phyloP scores from a whole-genome alignment of 2,888 invertebrate genomes.

The Ormyrus pomaceus region DNA sequence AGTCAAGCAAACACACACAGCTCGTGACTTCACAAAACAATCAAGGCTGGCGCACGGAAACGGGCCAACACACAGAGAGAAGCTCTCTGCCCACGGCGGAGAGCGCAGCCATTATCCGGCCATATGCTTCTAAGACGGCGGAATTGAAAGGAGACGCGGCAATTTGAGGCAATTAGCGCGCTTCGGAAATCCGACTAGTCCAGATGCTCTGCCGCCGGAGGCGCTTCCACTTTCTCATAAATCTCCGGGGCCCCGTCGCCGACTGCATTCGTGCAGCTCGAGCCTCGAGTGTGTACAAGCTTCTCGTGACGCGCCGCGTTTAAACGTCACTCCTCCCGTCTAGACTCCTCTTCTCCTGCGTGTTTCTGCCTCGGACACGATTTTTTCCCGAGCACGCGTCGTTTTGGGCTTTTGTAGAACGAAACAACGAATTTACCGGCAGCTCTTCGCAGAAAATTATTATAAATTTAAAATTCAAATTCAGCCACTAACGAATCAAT shows the following conservation, averaged over 20 bases:
- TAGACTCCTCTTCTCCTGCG: too few species aligned
- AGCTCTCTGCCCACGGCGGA: not conserved
- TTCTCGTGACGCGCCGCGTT: too few species aligned
- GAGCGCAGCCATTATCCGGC: not conserved
- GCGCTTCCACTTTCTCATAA: constrained; percentile 17
- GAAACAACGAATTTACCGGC: too few species aligned
- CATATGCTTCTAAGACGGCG: constrained; percentile 32
- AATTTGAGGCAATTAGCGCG: constrained; percentile 61
- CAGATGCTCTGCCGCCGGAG: constrained; percentile 58
- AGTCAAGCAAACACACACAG: not conserved
- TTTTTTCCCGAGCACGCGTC: not conserved
- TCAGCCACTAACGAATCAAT: too few species aligned
- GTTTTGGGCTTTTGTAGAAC: not conserved
- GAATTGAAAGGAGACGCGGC: constrained; percentile 40
- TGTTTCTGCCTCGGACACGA: not conserved
- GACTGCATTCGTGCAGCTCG: too few species aligned
- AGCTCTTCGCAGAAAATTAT: too few species aligned
- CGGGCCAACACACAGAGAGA: constrained; percentile 2
- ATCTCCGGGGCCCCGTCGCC: not conserved
- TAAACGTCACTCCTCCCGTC: too few species aligned
- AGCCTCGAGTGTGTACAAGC: too few species aligned
- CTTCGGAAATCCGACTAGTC: constrained; percentile 52
- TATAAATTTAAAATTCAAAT: too few species aligned
- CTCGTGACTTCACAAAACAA: constrained; percentile 22
- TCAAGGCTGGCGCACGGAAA: not conserved